Conservation (phyloP, 2,113 vertebrate species). For the Cygnus atratus region DNA sequence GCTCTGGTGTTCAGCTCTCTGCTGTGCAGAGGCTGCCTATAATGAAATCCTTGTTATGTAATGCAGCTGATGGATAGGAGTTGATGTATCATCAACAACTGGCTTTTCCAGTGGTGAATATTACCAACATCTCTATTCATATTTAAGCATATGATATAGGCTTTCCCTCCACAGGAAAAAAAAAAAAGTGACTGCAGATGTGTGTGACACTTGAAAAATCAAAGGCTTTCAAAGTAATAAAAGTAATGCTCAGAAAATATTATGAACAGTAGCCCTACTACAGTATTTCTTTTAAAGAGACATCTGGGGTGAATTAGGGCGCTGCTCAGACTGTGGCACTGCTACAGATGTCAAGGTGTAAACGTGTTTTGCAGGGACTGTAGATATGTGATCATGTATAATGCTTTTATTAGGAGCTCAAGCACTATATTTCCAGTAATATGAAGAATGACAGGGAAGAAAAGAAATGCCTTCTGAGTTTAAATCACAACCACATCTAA, state of each 20-base stretch:
- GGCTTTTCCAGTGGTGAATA: neutral
- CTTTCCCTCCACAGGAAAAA: neutral
- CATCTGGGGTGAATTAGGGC: conserved; percentile 79
- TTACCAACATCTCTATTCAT: conserved; percentile 19
- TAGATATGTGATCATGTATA: conserved; percentile 69
- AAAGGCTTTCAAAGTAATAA: conserved; percentile 39
- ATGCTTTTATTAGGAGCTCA: conserved; percentile 74
- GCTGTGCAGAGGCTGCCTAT: neutral
- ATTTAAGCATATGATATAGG: neutral
- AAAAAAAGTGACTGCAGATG: neutral
- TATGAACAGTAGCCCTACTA: conserved; percentile 48
- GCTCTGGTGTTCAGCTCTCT: neutral
- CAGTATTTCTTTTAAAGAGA: conserved; percentile 67
- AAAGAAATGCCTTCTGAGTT: conserved; percentile 76
- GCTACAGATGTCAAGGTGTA: conserved; percentile 73
- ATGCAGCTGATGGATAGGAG: neutral
- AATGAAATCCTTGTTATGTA: conserved; percentile 29
- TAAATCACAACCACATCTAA: conserved; percentile 79
- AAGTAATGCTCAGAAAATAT: conserved; percentile 38
- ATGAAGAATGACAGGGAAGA: conserved; percentile 75
- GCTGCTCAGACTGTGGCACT: conserved; percentile 44
- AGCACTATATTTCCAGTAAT: conserved; percentile 73
- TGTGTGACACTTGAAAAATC: conserved; percentile 35
- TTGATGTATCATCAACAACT: neutral
- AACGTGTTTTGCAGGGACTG: conserved; percentile 75